Conservation (phyloP, 2,797 vertebrate species). For the Ctenosaura bakeri region DNA sequence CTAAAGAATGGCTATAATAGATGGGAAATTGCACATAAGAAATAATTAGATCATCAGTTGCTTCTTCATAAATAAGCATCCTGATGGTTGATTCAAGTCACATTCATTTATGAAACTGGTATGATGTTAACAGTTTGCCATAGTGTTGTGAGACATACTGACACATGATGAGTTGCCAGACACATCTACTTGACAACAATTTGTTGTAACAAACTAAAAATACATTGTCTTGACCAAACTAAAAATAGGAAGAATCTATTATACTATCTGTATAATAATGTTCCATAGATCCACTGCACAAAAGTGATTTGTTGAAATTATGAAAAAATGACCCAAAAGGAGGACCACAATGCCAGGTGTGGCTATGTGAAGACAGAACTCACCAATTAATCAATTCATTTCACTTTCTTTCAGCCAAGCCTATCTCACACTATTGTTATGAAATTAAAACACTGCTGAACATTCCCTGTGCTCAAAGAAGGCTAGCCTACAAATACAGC, state of each 20-base stretch:
- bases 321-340: neutral
- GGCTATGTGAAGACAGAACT: neutral
- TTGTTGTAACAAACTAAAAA: neutral
- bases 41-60: constrained; percentile 3
- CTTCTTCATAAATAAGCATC: constrained; percentile 22
- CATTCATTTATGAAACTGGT: constrained; percentile 30
- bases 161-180: constrained; percentile 26
- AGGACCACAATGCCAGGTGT: neutral
- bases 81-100: neutral
- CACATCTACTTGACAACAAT: neutral
- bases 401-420: neutral
- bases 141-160: neutral
- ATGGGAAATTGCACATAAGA: neutral
- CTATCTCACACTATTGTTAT: neutral
- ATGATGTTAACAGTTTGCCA: neutral
- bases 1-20: constrained; percentile 6
- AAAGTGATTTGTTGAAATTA: neutral
- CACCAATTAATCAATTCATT: neutral
- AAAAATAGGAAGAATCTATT: neutral
- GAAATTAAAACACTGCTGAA: neutral
- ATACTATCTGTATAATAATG: neutral
- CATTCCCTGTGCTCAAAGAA: neutral
- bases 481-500: neutral
- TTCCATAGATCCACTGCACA: neutral
- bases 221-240: accelerated